Evolutionary conservation across 2,113 vertebrate genomes (phyloP).

Genomic region (Myotis yumanensis): DNA sequence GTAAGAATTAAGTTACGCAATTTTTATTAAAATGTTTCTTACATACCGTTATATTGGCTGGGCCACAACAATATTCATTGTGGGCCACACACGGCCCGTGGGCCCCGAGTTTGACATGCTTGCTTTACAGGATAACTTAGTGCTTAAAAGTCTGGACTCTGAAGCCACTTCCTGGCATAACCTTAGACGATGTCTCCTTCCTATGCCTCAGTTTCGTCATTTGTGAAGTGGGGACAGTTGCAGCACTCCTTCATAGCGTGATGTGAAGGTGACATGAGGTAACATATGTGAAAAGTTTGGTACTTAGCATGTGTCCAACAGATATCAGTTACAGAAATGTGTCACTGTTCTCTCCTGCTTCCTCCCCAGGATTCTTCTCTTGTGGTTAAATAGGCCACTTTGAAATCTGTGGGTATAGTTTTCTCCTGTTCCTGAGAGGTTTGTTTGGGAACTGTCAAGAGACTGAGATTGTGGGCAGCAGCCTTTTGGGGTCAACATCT

Average conservation of each 20-base stretch:
- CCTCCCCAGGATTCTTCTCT: background rate
- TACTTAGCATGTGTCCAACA: background rate
- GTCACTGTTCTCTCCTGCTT: background rate
- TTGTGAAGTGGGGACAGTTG: background rate
- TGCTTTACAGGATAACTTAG: background rate
- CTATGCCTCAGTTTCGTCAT: background rate
- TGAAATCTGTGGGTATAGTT: background rate
- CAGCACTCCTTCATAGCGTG: background rate
- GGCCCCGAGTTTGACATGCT: too few species aligned
- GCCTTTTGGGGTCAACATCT: background rate
- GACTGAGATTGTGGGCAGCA: background rate
- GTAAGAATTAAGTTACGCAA: too few species aligned
- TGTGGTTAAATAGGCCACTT: background rate
- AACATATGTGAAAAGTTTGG: background rate
- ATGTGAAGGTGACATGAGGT: background rate
- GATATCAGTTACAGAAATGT: background rate
- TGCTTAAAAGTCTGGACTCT: background rate
- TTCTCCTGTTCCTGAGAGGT: background rate
- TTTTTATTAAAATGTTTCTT: too few species aligned
- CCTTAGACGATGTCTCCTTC: background rate
- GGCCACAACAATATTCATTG: too few species aligned
- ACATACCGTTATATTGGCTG: too few species aligned
- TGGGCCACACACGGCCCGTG: too few species aligned
- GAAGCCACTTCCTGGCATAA: background rate
- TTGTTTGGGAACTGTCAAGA: background rate